Conservation (phyloP, 2,797 vertebrate genomes). For the Picus viridis region DNA sequence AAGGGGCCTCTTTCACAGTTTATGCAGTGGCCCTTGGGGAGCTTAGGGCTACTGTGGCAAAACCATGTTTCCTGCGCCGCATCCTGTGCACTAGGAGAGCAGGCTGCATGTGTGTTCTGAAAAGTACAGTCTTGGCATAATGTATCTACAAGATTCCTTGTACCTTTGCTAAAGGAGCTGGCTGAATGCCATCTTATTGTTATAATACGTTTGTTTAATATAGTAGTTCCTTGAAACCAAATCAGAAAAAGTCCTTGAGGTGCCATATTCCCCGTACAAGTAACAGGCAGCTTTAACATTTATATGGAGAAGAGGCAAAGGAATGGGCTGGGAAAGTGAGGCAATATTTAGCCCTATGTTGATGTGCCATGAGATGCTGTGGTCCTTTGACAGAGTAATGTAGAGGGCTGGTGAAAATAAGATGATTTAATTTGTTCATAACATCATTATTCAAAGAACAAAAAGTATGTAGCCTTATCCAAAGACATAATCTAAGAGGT, state of each 20-base stretch:
- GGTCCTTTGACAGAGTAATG: background rate
- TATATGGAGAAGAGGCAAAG: background rate
- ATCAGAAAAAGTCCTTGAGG: background rate
- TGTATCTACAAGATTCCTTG: constrained; percentile 6
- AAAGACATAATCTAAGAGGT: constrained; percentile 47
- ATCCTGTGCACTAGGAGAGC: background rate
- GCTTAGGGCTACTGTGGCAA: background rate
- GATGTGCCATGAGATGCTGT: background rate
- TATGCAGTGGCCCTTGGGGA: constrained; percentile 19
- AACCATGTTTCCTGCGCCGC: background rate
- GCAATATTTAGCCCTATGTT: background rate
- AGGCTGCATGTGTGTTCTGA: constrained; percentile 9
- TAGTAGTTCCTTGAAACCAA: constrained; percentile 23
- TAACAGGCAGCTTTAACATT: background rate
- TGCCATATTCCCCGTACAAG: background rate
- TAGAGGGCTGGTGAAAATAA: constrained; percentile 26
- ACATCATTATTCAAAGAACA: constrained; percentile 13
- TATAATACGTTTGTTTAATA: constrained; percentile 21
- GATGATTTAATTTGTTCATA: constrained; percentile 34
- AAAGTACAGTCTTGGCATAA: background rate
- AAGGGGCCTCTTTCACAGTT: constrained; percentile 16
- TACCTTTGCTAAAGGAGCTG: background rate
- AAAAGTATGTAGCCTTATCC: constrained; percentile 40
- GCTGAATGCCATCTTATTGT: constrained; percentile 50
- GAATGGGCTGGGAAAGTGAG: background rate